Evolutionary conservation across 2,888 invertebrate species (phyloP).

Genomic region (Odontomyia ornata): DNA sequence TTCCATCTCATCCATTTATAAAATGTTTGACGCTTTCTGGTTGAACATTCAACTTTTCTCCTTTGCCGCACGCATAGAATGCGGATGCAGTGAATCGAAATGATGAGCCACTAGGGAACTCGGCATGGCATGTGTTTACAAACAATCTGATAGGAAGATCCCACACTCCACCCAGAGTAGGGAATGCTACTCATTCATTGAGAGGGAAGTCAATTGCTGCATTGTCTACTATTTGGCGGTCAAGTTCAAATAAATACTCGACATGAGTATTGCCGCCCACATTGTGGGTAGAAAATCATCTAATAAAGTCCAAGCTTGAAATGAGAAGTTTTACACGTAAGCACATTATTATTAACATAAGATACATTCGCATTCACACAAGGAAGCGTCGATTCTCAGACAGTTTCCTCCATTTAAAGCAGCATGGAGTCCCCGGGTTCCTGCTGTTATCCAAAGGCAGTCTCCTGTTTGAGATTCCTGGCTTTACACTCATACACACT

Average conservation of each 20-base stretch:
- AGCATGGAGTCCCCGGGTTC: too few species aligned
- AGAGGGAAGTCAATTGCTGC: constrained; percentile 28
- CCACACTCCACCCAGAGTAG: constrained; percentile 2
- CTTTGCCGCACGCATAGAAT: too few species aligned
- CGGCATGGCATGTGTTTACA: constrained; percentile 30
- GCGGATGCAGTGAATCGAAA: background rate
- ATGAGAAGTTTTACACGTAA: background rate
- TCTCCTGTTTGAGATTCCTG: too few species aligned
- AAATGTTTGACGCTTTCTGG: background rate
- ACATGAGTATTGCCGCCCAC: constrained; percentile 26
- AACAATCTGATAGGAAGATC: constrained; percentile 23
- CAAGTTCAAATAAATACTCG: constrained; percentile 15
- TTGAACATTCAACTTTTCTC: background rate
- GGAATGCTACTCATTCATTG: constrained; percentile 27
- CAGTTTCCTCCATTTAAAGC: too few species aligned
- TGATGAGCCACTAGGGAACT: constrained; percentile 7
- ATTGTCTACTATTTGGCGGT: constrained; percentile 33
- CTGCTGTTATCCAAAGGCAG: too few species aligned
- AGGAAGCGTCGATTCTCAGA: too few species aligned
- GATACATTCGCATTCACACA: too few species aligned
- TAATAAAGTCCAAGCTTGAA: background rate
- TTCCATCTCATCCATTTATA: background rate
- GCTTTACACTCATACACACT: background rate
- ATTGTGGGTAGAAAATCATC: background rate
- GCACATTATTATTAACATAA: too few species aligned